phyloP scores from a whole-genome alignment of 1,140 invertebrate species.

The Solenopsis invicta region DNA sequence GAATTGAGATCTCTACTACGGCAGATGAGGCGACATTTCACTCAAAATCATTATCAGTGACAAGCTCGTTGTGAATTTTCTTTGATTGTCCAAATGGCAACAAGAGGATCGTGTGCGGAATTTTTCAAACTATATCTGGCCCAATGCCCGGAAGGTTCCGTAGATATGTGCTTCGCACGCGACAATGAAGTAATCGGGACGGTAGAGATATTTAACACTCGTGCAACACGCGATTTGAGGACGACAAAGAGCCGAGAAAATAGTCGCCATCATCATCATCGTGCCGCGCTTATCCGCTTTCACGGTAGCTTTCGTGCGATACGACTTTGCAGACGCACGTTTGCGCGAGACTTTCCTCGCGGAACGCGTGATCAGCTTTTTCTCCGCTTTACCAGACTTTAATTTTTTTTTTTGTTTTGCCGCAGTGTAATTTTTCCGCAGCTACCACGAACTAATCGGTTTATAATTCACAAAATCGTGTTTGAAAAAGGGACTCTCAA shows the following conservation, averaged over 20 bases:
- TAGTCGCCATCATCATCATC: conserved; percentile 16
- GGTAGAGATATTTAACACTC: conserved; percentile 28
- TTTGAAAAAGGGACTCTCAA: not conserved
- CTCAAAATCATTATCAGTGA: not conserved
- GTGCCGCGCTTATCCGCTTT: conserved; percentile 32
- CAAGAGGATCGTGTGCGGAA: not conserved
- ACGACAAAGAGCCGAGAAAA: conserved; percentile 13
- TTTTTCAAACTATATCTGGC: not conserved
- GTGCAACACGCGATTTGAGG: not conserved
- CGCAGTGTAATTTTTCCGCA: not conserved
- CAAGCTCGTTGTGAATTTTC: not conserved
- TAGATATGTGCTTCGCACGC: not conserved
- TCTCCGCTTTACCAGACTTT: not conserved
- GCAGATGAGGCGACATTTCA: not conserved
- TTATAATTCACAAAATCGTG: too few relatives aligned
- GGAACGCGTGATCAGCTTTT: not conserved
- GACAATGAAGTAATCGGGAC: not conserved
- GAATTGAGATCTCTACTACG: not conserved
- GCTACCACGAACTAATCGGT: not conserved
- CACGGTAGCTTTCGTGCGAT: conserved; percentile 28
- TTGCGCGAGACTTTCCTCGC: not conserved
- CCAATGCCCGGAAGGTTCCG: not conserved
- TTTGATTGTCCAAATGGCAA: not conserved
- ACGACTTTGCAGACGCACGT: conserved; percentile 3
- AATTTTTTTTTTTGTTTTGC: conserved; percentile 9